Base-by-base conservation (phyloP, 2,797 vertebrate genomes). In the Myripristis murdjan region DNA sequence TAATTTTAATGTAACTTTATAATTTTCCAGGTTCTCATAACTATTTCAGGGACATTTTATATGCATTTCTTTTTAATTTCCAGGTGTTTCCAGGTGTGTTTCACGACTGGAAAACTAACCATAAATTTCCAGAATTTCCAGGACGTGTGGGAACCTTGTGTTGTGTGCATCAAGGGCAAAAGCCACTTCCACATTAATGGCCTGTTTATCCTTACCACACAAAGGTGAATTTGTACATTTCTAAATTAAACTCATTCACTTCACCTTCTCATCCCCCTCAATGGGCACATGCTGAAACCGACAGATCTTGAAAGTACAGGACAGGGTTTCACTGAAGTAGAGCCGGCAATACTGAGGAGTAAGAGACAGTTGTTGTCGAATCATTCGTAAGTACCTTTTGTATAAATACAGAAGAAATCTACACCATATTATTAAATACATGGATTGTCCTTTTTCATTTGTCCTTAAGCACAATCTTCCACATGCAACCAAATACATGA, bases 241-340 rank as follows among this genome's bases (percentile, higher is more conserved):
- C 37, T 10, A 10, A 10, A n/a, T n/a, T n/a, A n/a, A 39, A 10
- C 20, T 26, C 10, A 28, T 5, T 14, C 9, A 20, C 2, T 68
- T 76, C 95, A 98, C 98, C 96, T 96, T 97, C 89, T 98, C 97
- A 77, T 98, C 94, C 0, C 92, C 93, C 59, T 95, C 86, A 59
- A 83, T 53, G 46, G 95, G 96, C n/a, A 95, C 84, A 47, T 99
- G 97, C 41, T 70, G 79, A 90, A 93, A 99, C 78, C 92, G 83
- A 81, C 97, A 97, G 3, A 66, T 65, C 75, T 82, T 64, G 89
- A 92, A 94, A 12, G 73, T 58, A 82, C 97, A 98, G 26, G 90
- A 89, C 77, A 86, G 79, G 11, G 93, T 85, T 8, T 96, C 95
- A 76, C 91, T 95, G 90, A 99, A 99, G 89, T 97, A 96, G 11